phyloP scores from a whole-genome alignment of 2,888 invertebrate genomes.

The Drosophila stalkeri region DNA sequence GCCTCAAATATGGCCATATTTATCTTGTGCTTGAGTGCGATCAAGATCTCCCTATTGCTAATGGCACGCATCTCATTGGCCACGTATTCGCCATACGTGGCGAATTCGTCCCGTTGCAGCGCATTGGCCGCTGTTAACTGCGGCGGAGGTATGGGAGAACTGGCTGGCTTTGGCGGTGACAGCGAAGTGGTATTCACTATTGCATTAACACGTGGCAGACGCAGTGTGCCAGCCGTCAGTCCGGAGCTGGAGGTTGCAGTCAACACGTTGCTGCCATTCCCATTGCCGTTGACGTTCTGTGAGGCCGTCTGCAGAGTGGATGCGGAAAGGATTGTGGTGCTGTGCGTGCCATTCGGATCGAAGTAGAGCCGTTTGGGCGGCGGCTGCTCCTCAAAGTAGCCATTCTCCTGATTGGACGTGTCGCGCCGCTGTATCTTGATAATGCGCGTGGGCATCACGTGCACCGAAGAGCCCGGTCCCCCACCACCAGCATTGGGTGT shows the following conservation, averaged over 20 bases:
- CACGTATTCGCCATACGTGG: constrained; percentile 87
- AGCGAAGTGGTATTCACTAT: constrained; percentile 50
- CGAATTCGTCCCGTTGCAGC: constrained; percentile 86
- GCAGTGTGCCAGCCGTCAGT: constrained; percentile 49
- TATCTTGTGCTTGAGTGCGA: constrained; percentile 87
- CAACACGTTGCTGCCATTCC: constrained; percentile 51
- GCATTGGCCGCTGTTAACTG: constrained; percentile 43
- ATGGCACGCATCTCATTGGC: constrained; percentile 87
- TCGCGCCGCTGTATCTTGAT: constrained; percentile 83
- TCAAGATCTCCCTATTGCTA: constrained; percentile 86
- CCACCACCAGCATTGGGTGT: constrained; percentile 27
- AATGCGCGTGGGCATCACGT: constrained; percentile 76
- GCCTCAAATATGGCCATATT: constrained; percentile 88
- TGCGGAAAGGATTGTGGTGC: constrained; percentile 71
- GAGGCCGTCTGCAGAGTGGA: constrained; percentile 56
- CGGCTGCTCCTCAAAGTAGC: constrained; percentile 77
- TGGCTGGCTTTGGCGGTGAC: constrained; percentile 48
- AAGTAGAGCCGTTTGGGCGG: constrained; percentile 78
- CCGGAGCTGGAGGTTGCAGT: constrained; percentile 38
- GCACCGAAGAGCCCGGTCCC: constrained; percentile 42
- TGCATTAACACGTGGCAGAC: constrained; percentile 63
- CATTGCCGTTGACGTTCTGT: constrained; percentile 41
- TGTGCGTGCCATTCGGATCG: constrained; percentile 71
- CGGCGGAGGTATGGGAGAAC: constrained; percentile 46
- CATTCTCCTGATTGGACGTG: constrained; percentile 72